Evolutionary conservation across 2,888 invertebrate species (phyloP).

Genomic region (Netelia melanura): DNA sequence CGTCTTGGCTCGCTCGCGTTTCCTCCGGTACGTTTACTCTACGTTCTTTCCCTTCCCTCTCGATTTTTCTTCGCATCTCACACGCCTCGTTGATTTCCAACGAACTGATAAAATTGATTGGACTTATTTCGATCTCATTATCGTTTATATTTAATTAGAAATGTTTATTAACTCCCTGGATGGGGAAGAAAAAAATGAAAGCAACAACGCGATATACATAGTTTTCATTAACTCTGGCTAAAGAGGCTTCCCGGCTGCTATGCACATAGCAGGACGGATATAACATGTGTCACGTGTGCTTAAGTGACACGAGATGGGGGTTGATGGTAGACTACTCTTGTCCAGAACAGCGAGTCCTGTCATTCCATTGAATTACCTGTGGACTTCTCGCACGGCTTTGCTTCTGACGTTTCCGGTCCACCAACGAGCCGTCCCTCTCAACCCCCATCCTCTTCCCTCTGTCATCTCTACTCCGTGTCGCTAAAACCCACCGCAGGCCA

Average conservation of each 20-base stretch:
- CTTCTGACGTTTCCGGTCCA: background rate
- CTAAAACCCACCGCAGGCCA: background rate
- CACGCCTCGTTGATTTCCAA: no score
- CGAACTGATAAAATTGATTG: no score
- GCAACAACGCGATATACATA: no score
- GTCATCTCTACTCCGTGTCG: background rate
- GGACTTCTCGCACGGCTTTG: background rate
- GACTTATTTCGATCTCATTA: no score
- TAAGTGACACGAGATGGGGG: constrained; percentile 15
- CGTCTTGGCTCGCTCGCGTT: no score
- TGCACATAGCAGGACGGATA: background rate
- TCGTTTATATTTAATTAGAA: no score
- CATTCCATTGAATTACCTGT: constrained; percentile 78
- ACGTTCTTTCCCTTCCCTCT: no score
- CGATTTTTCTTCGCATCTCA: no score
- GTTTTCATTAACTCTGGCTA: no score
- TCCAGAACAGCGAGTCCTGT: constrained; percentile 76
- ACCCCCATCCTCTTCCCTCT: background rate
- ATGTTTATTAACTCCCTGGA: no score
- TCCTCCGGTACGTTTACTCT: no score
- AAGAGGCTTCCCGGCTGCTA: background rate
- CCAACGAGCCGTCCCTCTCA: constrained; percentile 15
- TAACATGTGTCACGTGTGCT: background rate
- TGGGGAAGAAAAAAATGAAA: no score
- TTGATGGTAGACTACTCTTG: constrained; percentile 40